These are phyloP conservation scores for Stomatorhinus walkeri DNA, from an alignment of 2,797 vertebrate species.

Conservation along the genomic window DNA sequence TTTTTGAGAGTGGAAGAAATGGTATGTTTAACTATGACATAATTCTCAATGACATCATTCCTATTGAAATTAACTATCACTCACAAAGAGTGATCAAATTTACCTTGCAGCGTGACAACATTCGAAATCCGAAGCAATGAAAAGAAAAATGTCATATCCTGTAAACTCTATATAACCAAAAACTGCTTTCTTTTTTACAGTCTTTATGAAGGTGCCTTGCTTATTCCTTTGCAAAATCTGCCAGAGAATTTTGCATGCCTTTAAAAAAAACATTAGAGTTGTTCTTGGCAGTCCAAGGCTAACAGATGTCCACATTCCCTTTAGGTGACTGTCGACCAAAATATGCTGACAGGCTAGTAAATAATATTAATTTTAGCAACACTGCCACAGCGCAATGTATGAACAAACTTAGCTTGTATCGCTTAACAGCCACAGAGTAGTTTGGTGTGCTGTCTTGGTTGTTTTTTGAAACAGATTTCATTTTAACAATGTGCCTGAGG, in stretches of 20 bases:
- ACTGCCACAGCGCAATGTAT: constrained; percentile 11
- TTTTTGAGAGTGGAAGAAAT: not conserved
- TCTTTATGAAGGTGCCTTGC: not conserved
- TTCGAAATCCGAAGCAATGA: not conserved
- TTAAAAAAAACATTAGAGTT: constrained; percentile 50
- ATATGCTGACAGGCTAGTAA: constrained; percentile 38
- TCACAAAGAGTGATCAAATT: not conserved
- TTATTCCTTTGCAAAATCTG: not conserved
- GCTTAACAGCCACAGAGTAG: not conserved
- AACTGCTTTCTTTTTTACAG: not conserved
- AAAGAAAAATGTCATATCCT: not conserved
- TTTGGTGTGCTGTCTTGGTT: not conserved
- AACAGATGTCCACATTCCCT: constrained; percentile 60
- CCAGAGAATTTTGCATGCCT: constrained; percentile 27
- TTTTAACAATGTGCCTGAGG: not conserved
- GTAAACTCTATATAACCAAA: not conserved
- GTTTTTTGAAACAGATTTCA: not conserved
- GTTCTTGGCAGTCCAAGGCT: constrained; percentile 57
- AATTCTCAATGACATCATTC: not conserved
- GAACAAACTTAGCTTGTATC: not conserved
- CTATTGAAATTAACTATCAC: not conserved
- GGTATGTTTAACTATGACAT: not conserved
- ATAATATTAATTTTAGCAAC: constrained; percentile 57
- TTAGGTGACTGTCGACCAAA: constrained; percentile 70
- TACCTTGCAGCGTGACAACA: not conserved